Conservation (phyloP, 2,888 invertebrate species). For the Pseudococcus viburni region DNA sequence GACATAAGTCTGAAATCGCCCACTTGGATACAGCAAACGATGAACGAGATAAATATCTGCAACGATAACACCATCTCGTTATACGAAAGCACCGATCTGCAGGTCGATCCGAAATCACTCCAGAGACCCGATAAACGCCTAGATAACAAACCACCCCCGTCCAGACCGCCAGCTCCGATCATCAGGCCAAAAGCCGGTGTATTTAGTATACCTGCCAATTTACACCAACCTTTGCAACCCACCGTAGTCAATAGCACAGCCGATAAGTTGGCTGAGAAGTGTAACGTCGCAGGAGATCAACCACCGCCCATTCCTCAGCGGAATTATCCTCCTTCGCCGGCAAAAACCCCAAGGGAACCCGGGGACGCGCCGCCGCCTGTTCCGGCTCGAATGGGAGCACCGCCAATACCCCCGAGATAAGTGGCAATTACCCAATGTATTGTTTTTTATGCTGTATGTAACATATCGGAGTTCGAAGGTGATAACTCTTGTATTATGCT, state of each 20-base stretch:
- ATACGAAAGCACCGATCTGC: constrained; percentile 70
- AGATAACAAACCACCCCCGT: constrained; percentile 53
- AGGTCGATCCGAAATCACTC: background rate
- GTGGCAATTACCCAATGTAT: background rate
- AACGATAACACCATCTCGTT: constrained; percentile 88
- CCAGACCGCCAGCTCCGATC: constrained; percentile 67
- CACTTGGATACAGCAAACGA: constrained; percentile 86
- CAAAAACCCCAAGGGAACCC: constrained; percentile 68
- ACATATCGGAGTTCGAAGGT: constrained; percentile 19
- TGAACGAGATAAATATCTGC: constrained; percentile 87
- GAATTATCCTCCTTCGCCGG: constrained; percentile 70
- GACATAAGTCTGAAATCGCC: constrained; percentile 85
- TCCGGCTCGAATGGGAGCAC: constrained; percentile 76
- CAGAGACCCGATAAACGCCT: background rate
- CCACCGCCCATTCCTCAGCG: constrained; percentile 69
- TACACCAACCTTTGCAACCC: constrained; percentile 70
- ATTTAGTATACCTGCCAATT: constrained; percentile 72
- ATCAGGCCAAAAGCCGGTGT: constrained; percentile 72
- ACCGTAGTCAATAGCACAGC: constrained; percentile 62
- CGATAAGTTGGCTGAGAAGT: constrained; percentile 1
- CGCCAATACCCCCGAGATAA: constrained; percentile 77
- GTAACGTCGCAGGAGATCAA: constrained; percentile 48
- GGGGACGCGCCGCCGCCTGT: constrained; percentile 74
- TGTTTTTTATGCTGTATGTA: background rate
- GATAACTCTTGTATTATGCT: background rate